Conservation (phyloP, 2,797 vertebrate species). For the Sparidentex hasta region DNA sequence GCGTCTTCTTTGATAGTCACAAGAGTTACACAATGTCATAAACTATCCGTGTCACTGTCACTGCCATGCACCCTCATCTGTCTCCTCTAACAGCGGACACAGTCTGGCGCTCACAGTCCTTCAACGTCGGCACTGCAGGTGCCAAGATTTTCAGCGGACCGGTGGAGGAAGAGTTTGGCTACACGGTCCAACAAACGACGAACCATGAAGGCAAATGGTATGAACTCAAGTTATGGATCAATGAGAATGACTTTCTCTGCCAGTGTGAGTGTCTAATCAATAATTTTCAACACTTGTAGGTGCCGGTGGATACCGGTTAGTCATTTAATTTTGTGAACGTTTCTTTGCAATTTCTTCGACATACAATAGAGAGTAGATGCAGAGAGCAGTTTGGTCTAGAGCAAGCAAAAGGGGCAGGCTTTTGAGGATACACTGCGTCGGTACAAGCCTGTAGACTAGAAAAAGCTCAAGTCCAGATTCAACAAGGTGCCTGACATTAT, state of each 20-base stretch:
- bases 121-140: slow-evolving; percentile 90
- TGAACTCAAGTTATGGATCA: slow-evolving; percentile 33
- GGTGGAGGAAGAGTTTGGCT: slow-evolving; percentile 90
- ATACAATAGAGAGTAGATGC: not conserved
- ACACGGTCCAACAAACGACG: slow-evolving; percentile 89
- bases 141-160: slow-evolving; percentile 91
- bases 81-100: slow-evolving; percentile 59
- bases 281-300: not conserved
- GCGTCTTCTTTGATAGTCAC: no score
- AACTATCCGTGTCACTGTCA: not conserved
- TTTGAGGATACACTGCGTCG: not conserved
- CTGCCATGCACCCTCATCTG: slow-evolving; percentile 10
- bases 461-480: not conserved
- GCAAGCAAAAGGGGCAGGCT: not conserved
- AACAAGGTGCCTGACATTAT: not conserved
- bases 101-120: slow-evolving; percentile 73
- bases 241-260: not conserved
- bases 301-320: not conserved
- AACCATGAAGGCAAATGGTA: slow-evolving; percentile 92
- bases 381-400: not conserved
- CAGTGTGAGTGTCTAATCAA: not conserved
- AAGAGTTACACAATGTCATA: not conserved
- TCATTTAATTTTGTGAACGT: not conserved
- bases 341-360: not conserved
- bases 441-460: not conserved